Evolutionary conservation across 2,113 vertebrate species (phyloP), one percentile per base, ranked within the genome.

Genomic region (mouse (Mus musculus)): DNA sequence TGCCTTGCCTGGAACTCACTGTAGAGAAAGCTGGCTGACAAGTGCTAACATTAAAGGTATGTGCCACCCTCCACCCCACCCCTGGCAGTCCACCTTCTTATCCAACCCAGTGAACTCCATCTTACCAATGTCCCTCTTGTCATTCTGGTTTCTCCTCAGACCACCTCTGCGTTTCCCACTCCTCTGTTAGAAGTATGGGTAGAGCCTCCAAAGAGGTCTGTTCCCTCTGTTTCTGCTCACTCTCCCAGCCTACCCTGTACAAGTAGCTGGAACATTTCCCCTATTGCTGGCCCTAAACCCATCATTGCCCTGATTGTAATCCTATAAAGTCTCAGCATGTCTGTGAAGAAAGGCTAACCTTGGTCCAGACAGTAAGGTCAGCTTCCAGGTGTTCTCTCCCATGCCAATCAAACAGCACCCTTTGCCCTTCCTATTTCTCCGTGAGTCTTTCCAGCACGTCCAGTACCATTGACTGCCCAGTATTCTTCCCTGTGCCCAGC

Each of bases 401-500:
- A 72, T 88, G 71, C 56, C 46, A 84, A 10, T 84, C 77, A 49
- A 86, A 84, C 54, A 67, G 33, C 63, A 59, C 46, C 63, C n/a
- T n/a, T 76, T 88, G 36, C 49, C 69, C 52, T 91, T 69, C 28
- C 28, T 69, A 11, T 13, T 86, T 54, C 71, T 71, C 75, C 39
- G 10, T 20, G 36, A 92, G 4, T 89, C 89, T 52, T 69, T 54
- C 42, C 39, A 94, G 72, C 26, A 36, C 24, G n/a, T 33, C 33
- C 80, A 71, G 71, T 80, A 85, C 90, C 92, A 95, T 59, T 54
- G 76, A 56, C 59, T 94, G 67, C n/a, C 90, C 3, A 30, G 88
- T 69, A 56, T 24, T 61, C 87, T 89, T 49, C 42, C 52, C 63
- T 88, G 24, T 42, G 20, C 80, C 65, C 82, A 65, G 42, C 22